A percentile compares a stretch with the other conserved stretches of the same genome.
These are phyloP conservation scores for Agrochola lota DNA, from an alignment of 2,888 invertebrate genomes.

Conservation along the genomic window DNA sequence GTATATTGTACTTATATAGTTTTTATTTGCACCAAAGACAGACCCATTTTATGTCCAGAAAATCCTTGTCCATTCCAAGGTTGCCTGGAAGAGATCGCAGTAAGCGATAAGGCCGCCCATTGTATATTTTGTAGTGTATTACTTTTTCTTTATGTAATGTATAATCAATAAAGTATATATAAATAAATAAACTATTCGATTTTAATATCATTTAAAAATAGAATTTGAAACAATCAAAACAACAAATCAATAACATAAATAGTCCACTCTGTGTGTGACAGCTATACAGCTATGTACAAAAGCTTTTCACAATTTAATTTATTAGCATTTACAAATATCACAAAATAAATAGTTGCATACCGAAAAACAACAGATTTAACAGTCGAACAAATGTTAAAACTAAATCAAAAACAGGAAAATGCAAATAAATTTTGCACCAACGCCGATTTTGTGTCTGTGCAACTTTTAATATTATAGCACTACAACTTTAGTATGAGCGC, in stretches of 20 bases:
- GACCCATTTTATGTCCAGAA: too few relatives aligned
- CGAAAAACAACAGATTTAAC: slow-evolving; percentile 48
- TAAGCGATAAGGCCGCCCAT: too few relatives aligned
- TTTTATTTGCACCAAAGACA: too few relatives aligned
- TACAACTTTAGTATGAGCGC: slow-evolving; percentile 24
- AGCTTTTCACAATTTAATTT: neutral
- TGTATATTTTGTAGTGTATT: too few relatives aligned
- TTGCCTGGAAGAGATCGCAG: too few relatives aligned
- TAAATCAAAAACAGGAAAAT: slow-evolving; percentile 44
- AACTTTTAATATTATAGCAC: slow-evolving; percentile 53
- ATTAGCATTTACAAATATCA: slow-evolving; percentile 18
- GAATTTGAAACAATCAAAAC: neutral
- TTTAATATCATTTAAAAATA: neutral
- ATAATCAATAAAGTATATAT: too few relatives aligned
- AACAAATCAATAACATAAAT: slow-evolving; percentile 1
- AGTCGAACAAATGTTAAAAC: slow-evolving; percentile 40
- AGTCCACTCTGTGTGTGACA: neutral
- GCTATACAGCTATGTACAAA: neutral
- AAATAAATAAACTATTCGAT: neutral
- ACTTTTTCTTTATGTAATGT: too few relatives aligned
- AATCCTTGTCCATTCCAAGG: too few relatives aligned
- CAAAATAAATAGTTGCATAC: slow-evolving; percentile 24
- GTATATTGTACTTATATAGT: too few relatives aligned
- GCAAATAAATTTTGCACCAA: slow-evolving; percentile 45
- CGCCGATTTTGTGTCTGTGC: slow-evolving; percentile 30